phyloP scores from a whole-genome alignment of 2,888 invertebrate species.

The Tigriopus californicus region DNA sequence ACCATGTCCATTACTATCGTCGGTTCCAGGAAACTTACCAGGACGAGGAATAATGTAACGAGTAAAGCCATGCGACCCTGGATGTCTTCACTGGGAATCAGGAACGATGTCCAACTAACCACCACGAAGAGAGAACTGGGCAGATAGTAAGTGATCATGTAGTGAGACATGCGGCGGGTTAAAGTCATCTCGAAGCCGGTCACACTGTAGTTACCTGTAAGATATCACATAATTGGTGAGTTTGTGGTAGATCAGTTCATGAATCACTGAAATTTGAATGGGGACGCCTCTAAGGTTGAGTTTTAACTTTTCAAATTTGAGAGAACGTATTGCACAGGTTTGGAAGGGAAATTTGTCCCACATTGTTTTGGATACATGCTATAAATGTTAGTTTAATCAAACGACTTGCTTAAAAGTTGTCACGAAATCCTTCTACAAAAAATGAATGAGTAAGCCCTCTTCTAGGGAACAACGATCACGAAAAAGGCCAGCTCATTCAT shows the following conservation, averaged over 20 bases:
- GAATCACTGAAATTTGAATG: neutral
- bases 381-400: too few relatives aligned
- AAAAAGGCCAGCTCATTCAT: too few relatives aligned
- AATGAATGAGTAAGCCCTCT: too few relatives aligned
- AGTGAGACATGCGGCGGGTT: conserved; percentile 11
- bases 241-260: too few relatives aligned
- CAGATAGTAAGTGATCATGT: conserved; percentile 14
- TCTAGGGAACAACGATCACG: too few relatives aligned
- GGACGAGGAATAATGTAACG: conserved; percentile 11
- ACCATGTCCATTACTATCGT: too few relatives aligned
- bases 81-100: conserved; percentile 12
- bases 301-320: neutral
- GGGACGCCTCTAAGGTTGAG: too few relatives aligned
- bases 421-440: too few relatives aligned
- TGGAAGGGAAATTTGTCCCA: too few relatives aligned
- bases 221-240: neutral
- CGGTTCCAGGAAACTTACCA: neutral
- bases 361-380: too few relatives aligned
- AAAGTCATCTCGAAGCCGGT: conserved; percentile 11
- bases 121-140: conserved; percentile 12
- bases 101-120: conserved; percentile 12
- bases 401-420: too few relatives aligned
- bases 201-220: conserved; percentile 6
- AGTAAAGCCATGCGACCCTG: conserved; percentile 12
- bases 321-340: neutral